phyloP scores from a whole-genome alignment of 2,797 vertebrate genomes.

The Eremophila alpestris region DNA sequence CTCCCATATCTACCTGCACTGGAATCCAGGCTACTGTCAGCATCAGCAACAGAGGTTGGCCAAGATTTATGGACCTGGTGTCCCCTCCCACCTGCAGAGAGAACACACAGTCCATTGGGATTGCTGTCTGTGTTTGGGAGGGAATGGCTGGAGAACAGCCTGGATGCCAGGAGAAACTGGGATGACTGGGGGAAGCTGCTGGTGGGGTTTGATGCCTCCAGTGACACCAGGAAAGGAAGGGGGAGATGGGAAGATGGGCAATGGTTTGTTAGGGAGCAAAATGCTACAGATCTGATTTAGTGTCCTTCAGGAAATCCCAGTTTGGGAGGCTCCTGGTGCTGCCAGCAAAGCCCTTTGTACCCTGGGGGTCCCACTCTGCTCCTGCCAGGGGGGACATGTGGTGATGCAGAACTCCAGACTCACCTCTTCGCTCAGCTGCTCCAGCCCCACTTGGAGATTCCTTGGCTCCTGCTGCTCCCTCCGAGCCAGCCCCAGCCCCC shows the following conservation, averaged over 20 bases:
- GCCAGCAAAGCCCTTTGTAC: background rate
- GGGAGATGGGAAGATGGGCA: background rate
- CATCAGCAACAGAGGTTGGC: slow-evolving; percentile 84
- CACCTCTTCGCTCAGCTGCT: slow-evolving; percentile 74
- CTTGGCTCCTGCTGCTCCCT: slow-evolving; percentile 34
- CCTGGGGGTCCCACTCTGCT: background rate
- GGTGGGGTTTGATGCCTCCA: background rate
- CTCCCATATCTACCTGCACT: slow-evolving; percentile 71
- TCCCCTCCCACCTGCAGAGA: slow-evolving; percentile 80
- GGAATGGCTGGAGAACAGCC: background rate
- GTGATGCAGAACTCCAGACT: background rate
- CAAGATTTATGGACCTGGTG: slow-evolving; percentile 91
- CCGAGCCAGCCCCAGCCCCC: background rate
- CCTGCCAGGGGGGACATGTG: too few relatives aligned
- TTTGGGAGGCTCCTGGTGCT: background rate
- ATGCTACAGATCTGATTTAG: accelerated
- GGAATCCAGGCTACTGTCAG: slow-evolving; percentile 79
- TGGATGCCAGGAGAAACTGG: background rate
- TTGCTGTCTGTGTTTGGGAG: accelerated
- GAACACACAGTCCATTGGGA: background rate
- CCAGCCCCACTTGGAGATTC: background rate
- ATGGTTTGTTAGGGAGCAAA: background rate
- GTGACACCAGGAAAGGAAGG: background rate
- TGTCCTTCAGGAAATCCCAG: background rate
- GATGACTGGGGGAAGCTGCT: background rate